A percentile compares a stretch with the other conserved stretches of the same genome.
Conservation (phyloP, 2,113 vertebrate species). For the Psilopsiagon aurifrons region DNA sequence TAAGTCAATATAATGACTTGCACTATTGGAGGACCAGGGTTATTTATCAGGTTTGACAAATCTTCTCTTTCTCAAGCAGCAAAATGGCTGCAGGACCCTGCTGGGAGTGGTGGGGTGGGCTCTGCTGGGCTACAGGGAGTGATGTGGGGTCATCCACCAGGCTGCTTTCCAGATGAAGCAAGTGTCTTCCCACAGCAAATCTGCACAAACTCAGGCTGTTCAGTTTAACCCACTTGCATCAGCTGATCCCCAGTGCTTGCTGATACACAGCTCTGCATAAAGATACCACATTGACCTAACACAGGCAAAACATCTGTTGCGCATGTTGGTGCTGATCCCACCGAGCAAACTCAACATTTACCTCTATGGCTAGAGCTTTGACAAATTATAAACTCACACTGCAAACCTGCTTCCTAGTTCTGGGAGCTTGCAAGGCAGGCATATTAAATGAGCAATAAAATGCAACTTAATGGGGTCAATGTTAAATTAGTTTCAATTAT, state of each 20-base stretch:
- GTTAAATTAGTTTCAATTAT: conserved; percentile 61
- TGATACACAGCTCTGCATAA: no score
- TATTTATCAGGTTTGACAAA: neutral
- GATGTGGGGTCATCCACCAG: rapidly evolving
- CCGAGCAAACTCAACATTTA: neutral
- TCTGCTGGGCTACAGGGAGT: neutral
- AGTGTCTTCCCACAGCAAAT: neutral
- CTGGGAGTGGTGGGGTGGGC: neutral
- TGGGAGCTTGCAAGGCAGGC: neutral
- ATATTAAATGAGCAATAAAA: conserved; percentile 62
- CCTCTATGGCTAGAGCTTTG: neutral
- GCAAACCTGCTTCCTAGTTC: neutral
- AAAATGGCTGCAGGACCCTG: neutral
- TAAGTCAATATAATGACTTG: neutral
- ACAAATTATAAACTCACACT: neutral
- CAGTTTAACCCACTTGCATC: neutral
- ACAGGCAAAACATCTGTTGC: neutral
- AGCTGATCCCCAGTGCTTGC: neutral
- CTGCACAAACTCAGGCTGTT: neutral
- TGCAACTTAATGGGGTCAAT: conserved; percentile 41
- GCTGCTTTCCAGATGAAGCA: neutral
- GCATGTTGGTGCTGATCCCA: neutral
- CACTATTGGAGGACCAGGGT: neutral
- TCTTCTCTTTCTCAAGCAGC: neutral
- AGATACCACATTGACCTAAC: rapidly evolving